Percentiles rank a stretch among this genome's conserved stretches.
Evolutionary conservation across 2,888 invertebrate species (phyloP).

Genomic region (Hololepta plana): DNA sequence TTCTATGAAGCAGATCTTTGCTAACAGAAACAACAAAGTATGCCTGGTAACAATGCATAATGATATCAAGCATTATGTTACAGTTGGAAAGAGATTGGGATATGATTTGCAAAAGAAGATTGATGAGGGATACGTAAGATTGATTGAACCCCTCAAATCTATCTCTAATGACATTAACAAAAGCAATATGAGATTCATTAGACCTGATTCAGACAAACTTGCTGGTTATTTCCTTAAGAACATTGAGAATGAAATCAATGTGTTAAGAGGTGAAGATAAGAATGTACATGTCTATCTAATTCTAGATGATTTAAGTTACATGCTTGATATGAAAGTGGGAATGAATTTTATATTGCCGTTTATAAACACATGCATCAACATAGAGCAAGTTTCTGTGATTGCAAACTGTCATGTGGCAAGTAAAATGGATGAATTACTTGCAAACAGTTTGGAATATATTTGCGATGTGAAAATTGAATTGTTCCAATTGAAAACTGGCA

Average conservation of each 20-base stretch:
- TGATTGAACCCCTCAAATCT: constrained; percentile 35
- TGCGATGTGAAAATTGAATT: constrained; percentile 44
- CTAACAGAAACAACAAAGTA: constrained; percentile 38
- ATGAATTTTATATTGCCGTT: constrained; percentile 33
- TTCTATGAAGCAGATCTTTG: constrained; percentile 45
- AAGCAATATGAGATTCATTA: too few relatives aligned
- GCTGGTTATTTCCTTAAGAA: neutral
- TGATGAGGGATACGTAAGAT: constrained; percentile 28
- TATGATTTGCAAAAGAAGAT: constrained; percentile 41
- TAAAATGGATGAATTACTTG: constrained; percentile 37
- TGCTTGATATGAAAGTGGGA: constrained; percentile 43
- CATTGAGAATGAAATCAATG: neutral
- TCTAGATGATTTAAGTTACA: constrained; percentile 54
- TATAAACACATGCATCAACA: constrained; percentile 29
- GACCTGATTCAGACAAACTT: too few relatives aligned
- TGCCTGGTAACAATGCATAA: constrained; percentile 52
- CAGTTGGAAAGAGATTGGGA: constrained; percentile 54
- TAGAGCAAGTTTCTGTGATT: constrained; percentile 30
- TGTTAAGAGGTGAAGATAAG: constrained; percentile 4
- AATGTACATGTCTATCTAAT: constrained; percentile 28
- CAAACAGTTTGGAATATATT: constrained; percentile 41
- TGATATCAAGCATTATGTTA: constrained; percentile 52
- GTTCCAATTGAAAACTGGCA: constrained; percentile 49
- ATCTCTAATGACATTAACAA: constrained; percentile 27
- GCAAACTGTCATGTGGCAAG: constrained; percentile 38